Percentiles rank a stretch among this genome's conserved stretches.
Conservation (phyloP, 2,113 vertebrate species). For the Pelecanoides urinatrix region DNA sequence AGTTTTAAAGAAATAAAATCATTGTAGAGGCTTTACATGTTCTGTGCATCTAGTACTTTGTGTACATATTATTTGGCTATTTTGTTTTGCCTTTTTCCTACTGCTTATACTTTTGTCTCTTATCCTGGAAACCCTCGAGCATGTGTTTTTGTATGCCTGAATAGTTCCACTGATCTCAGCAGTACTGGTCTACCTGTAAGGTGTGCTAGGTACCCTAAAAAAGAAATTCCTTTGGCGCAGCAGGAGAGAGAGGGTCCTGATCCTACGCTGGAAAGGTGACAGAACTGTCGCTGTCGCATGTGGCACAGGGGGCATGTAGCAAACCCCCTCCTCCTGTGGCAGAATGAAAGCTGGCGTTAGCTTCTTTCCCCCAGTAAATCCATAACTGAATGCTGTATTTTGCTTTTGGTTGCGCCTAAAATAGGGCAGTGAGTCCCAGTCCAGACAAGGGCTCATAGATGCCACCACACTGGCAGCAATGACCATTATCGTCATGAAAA, state of each 20-base stretch:
- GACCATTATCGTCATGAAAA: not conserved
- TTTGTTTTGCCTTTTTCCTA: not conserved
- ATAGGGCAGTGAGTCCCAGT: not conserved
- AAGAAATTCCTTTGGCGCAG: not conserved
- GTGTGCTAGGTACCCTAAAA: not conserved
- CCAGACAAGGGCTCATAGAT: not conserved
- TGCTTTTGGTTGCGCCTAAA: not conserved
- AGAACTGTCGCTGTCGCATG: not conserved
- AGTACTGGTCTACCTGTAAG: not conserved
- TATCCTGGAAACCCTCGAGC: not conserved
- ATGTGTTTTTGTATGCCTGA: not conserved
- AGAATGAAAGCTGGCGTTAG: not conserved
- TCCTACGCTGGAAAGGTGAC: accelerated
- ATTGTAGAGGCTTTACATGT: not conserved
- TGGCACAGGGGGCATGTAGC: not conserved
- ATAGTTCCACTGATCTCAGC: not conserved
- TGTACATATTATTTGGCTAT: not conserved
- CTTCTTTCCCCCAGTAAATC: not conserved
- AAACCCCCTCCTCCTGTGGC: not conserved
- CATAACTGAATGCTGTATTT: not conserved
- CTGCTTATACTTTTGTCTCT: not conserved
- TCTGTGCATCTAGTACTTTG: not conserved
- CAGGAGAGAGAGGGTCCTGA: not conserved
- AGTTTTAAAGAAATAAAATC: not conserved
- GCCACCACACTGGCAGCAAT: not conserved